Evolutionary conservation across 2,113 vertebrate genomes (phyloP), one percentile per base, ranked within the genome.

Genomic region (Thryonomys swinderianus): DNA sequence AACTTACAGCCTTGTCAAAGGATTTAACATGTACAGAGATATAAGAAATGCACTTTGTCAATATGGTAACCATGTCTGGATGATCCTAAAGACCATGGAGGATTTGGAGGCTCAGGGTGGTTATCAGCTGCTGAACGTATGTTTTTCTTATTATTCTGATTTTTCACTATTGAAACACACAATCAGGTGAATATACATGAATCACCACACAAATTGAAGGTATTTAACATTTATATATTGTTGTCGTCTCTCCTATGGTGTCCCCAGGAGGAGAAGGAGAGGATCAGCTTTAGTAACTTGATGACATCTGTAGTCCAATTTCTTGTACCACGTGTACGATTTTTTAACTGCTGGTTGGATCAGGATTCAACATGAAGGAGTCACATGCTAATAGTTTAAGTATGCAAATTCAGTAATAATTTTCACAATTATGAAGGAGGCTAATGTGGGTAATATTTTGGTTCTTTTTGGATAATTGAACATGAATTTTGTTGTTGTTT

Each of bases 251-350:
- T 9, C 67, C 73, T 80, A 4, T 10, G 40, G 73, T 8, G 48
- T 53, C 34, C 27, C 9, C 37, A 25, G 12, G 11, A 48, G 34
- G 2, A 51, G 5, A 92, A 5, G 13, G 37, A 51, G 34, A 81
- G 23, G 9, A 34, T 11, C 30, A n/a, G n/a, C n/a, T n/a, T n/a
- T 51, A 51, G 48, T 10, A 51, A 51, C 48, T 51, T 51, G 48
- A 51, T 8, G 14, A 16, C 14, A 12, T 16, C 0, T 20, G 2
- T 10, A 64, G 4, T 30, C 7, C 7, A 86, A 0, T 27, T 40
- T 18, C 21, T 57, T 27, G 1, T 2, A 53, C 7, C 13, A 1
- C 3, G 10, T 40, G 8, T 59, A 21, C 7, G 40, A 79, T 32
- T 51, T 78, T 18, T 51, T 51, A 51, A 32, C 12, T 40, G 23